Percentiles rank a stretch among this genome's conserved stretches.
phyloP scores from a whole-genome alignment of 2,797 vertebrate species.

The Euthynnus affinis region DNA sequence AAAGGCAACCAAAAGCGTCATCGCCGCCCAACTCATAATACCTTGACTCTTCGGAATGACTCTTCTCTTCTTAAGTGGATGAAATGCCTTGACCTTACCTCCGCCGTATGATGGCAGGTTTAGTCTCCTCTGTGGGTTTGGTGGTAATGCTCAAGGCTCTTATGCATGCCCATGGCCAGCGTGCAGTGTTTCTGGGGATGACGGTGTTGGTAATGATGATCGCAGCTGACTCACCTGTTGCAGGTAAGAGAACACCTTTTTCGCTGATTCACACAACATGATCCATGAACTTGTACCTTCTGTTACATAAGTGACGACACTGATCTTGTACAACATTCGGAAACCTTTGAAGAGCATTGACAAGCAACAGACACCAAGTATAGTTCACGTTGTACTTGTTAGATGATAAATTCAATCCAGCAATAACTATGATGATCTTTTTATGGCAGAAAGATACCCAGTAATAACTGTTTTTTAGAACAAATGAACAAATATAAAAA shows the following conservation, averaged over 20 bases:
- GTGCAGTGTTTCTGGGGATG: slow-evolving; percentile 73
- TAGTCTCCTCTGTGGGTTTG: slow-evolving; percentile 73
- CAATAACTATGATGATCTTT: neutral
- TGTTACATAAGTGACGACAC: slow-evolving; percentile 34
- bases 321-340: slow-evolving; percentile 1
- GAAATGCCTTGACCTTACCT: slow-evolving; percentile 80
- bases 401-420: neutral
- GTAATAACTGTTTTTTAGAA: neutral
- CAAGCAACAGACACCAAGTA: neutral
- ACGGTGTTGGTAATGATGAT: slow-evolving; percentile 77
- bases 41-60: slow-evolving; percentile 31
- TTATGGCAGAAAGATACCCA: neutral
- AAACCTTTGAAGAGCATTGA: neutral
- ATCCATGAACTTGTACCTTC: slow-evolving; percentile 42
- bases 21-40: neutral
- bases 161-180: slow-evolving; percentile 42
- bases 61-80: slow-evolving; percentile 55
- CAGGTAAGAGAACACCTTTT: slow-evolving; percentile 82
- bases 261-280: slow-evolving; percentile 37
- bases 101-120: slow-evolving; percentile 78
- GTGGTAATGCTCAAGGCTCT: slow-evolving; percentile 66
- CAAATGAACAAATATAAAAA: slow-evolving; percentile 6
- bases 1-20: slow-evolving; percentile 20
- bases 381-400: neutral
- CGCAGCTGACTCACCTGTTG: slow-evolving; percentile 76